A percentile compares a stretch with the other conserved stretches of the same genome.
phyloP scores from a whole-genome alignment of 2,888 invertebrate genomes.

The Xestia c-nigrum region DNA sequence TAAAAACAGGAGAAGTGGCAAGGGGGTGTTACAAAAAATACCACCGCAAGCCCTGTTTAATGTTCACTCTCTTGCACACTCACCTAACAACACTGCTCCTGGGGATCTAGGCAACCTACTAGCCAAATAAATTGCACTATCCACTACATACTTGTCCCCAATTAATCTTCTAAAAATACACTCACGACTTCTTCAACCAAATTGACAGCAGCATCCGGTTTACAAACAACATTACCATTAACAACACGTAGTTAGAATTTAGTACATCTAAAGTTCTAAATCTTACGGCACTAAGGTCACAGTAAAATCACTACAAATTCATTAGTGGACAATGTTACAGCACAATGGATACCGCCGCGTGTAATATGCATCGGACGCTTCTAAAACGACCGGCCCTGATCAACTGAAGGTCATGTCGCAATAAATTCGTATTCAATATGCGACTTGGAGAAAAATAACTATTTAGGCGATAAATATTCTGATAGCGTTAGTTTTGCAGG shows the following conservation, averaged over 20 bases:
- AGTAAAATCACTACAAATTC: conserved; percentile 59
- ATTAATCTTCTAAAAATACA: neutral
- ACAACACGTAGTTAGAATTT: conserved; percentile 19
- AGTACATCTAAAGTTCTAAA: conserved; percentile 43
- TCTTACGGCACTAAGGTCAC: conserved; percentile 45
- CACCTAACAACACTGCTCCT: neutral
- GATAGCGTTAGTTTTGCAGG: conserved; percentile 60
- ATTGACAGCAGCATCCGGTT: conserved; percentile 11
- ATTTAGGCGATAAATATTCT: conserved; percentile 69
- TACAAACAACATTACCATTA: neutral
- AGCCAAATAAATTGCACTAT: neutral
- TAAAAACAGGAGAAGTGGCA: no score
- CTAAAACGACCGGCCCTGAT: conserved; percentile 67
- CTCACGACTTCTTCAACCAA: neutral
- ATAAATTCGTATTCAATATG: conserved; percentile 70
- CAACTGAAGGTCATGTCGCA: conserved; percentile 63
- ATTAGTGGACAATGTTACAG: conserved; percentile 54
- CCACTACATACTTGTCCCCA: neutral
- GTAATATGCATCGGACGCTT: conserved; percentile 63
- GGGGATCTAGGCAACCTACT: conserved; percentile 3
- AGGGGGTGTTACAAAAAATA: no score
- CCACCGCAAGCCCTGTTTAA: neutral
- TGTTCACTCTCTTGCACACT: neutral
- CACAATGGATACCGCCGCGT: conserved; percentile 48
- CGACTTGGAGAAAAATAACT: conserved; percentile 66